Conservation (phyloP, 2,797 vertebrate species). For the Ptychadena robeensis region DNA sequence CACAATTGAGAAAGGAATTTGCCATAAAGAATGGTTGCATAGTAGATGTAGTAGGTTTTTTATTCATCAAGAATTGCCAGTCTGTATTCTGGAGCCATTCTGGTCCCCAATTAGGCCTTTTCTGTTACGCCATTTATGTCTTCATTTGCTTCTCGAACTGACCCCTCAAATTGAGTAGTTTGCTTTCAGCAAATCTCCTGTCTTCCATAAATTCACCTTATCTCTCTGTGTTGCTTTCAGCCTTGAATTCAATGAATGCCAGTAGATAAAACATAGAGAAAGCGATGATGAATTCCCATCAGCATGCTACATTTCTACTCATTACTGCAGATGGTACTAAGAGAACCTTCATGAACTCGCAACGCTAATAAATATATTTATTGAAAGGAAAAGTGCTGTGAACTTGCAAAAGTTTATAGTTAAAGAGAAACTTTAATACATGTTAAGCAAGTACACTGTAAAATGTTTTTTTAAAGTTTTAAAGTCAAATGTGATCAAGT, state of each 20-base stretch:
- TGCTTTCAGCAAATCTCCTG: background rate
- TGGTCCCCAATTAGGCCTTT: background rate
- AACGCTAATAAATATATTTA: background rate
- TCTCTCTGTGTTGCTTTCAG: background rate
- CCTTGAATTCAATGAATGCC: slow-evolving; percentile 28
- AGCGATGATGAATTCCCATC: background rate
- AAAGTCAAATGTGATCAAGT: too few relatives aligned
- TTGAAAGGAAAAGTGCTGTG: background rate
- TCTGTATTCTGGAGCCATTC: background rate
- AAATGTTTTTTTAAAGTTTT: too few relatives aligned
- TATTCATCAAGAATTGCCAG: too few relatives aligned
- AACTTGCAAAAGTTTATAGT: background rate
- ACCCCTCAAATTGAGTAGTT: too few relatives aligned
- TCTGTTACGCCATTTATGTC: background rate
- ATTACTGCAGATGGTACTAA: background rate
- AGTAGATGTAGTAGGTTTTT: too few relatives aligned
- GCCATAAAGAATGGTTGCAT: too few relatives aligned
- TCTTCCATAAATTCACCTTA: background rate
- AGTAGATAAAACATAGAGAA: background rate
- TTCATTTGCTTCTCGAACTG: background rate
- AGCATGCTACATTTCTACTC: background rate
- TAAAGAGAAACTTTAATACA: background rate
- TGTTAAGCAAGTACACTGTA: too few relatives aligned
- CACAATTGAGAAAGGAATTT: too few relatives aligned
- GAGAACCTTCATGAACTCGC: background rate